Evolutionary conservation across 2,113 vertebrate species (phyloP), one percentile per base, ranked within the genome.

Genomic region (Carollia perspicillata): DNA sequence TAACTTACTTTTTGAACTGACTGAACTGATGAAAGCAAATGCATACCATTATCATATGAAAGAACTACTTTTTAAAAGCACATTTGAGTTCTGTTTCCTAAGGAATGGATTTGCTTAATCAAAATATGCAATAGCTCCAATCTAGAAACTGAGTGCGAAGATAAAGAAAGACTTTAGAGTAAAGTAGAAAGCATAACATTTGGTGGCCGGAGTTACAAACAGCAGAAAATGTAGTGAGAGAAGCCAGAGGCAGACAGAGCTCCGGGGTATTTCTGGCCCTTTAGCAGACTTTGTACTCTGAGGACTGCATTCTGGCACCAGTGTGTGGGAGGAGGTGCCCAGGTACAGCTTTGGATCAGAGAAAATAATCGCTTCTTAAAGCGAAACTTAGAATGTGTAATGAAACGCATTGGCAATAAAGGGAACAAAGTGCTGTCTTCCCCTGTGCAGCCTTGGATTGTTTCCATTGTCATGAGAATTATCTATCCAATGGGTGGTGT

Each of bases 61-160:
- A 95, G 33, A 90, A 75, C 55, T 5, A 28, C 7, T 60, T 84
- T 90, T 80, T 66, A 55, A 95, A 93, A 95, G 79, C 51, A 68
- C 13, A 49, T 75, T 78, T 93, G 44, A 28, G 33, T 78, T 81
- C 42, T 69, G 40, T 33, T 94, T 84, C 30, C 18, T 72, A 88
- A 80, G 78, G 81, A 88, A 88, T 63, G 49, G 77, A 77, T 95
- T 93, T 88, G 58, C 23, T 94, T 83, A 55, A 49, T 92, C 44
- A 47, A 85, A 83, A 58, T 69, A 83, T 58, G 18, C 28, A 35
- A 72, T 14, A 18, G 55, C 11, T 80, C 33, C 7, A 16, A 88
- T 85, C 33, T 93, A 79, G 78, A 95, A 81, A 75, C 30, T 42
- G 7, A 92, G 22, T 80, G 6, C 17, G 58, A 78, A 81, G 37